Base-by-base conservation (phyloP, 2,113 vertebrate species). In the Numida meleagris region DNA sequence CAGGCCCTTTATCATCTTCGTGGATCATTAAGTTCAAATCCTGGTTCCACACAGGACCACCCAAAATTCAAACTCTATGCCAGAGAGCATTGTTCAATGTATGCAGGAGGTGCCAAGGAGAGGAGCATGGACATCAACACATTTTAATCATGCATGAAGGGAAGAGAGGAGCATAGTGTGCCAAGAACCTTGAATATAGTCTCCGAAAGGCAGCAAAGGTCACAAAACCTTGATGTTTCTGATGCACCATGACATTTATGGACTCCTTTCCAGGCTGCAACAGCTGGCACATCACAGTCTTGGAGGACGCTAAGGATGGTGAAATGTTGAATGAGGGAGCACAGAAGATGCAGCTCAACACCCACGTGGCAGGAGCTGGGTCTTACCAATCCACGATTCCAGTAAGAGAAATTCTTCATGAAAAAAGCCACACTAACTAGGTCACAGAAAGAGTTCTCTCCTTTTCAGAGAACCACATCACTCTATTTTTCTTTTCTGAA, bases 141-240 rank as follows among this genome's bases (percentile, higher is more conserved):
- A 15, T n/a, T 34, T 20, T 38, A 72, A 14, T 3, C 0, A 0
- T 2, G 21, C 2, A 2, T 12, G 38, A 53, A 33, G 27, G 29
- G 21, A 3, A 55, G 17, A 51, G 29, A 68, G 50, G 17, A 46
- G 4, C 19, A 33, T 0, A 3, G 59, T 0, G 0, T 9, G 36
- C 19, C 61, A 14, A 65, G 14, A 4, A 62, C 24, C 31, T 71
- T 23, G 17, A 8, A 5, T 27, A 14, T 55, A 38, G 13, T 33
- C 31, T 53, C 73, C 78, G 86, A 81, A 81, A 68, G 42, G n/a
- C 67, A 85, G 15, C 14, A 5, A 25, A 72, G 18, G 48, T 59
- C 65, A 65, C 6, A 38, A 25, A 89, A 45, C 5, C 43, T n/a
- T 2, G 3, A 29, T 1, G 2, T 43, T 68, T 73, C 7, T 4